Evolutionary conservation across 2,888 invertebrate genomes (phyloP).

Genomic region (Hermodice carunculata): DNA sequence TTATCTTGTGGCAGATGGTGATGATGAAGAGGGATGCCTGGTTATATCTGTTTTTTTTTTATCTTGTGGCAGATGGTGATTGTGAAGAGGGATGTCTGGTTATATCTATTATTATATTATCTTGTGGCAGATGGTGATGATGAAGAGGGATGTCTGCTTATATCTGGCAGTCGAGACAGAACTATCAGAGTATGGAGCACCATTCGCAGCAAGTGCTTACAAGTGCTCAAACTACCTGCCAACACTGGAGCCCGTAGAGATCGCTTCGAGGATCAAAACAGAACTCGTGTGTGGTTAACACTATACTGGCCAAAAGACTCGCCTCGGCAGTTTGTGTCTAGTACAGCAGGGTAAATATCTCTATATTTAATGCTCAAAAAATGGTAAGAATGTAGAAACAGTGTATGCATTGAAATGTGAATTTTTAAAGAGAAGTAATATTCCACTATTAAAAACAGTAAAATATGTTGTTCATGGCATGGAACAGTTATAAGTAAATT

Average conservation of each 20-base stretch:
- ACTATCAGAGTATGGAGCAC: constrained; percentile 67
- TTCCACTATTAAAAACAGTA: no score
- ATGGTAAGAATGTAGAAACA: no score
- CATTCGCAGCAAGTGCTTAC: constrained; percentile 39
- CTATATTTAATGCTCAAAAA: no score
- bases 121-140: not conserved
- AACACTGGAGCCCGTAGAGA: constrained; percentile 35
- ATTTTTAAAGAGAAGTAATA: no score
- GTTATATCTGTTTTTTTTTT: not conserved
- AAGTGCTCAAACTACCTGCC: constrained; percentile 48
- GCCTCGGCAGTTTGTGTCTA: constrained; percentile 50
- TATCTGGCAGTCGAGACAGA: constrained; percentile 78
- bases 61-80: not conserved
- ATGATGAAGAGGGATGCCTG: not conserved
- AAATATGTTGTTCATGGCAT: no score
- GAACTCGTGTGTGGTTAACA: constrained; percentile 54
- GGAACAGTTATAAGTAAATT: no score
- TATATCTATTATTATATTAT: not conserved
- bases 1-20: not conserved
- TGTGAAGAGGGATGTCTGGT: not conserved
- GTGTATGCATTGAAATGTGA: no score
- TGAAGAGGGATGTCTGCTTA: constrained; percentile 73
- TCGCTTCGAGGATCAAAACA: constrained; percentile 46
- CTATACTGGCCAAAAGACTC: constrained; percentile 73
- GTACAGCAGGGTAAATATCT: constrained; percentile 51